A percentile compares a stretch with the other conserved stretches of the same genome.
Conservation (phyloP, 2,888 invertebrate species). For the Metellina segmentata region DNA sequence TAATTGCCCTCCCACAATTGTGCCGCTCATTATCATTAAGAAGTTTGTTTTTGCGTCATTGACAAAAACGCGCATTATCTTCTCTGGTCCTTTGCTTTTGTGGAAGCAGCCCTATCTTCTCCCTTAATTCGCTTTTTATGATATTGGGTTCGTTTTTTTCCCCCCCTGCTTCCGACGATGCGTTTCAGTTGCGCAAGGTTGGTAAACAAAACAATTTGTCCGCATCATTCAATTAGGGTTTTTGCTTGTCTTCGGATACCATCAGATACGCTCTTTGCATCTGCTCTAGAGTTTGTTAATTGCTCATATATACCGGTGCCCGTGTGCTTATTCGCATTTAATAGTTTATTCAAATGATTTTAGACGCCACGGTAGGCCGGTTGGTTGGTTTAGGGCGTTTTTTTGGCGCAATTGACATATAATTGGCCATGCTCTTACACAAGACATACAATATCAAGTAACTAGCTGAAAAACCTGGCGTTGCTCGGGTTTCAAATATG, state of each 20-base stretch:
- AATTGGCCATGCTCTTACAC: too few relatives aligned
- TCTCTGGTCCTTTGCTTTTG: background rate
- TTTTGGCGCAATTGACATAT: too few relatives aligned
- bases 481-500: too few relatives aligned
- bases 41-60: background rate
- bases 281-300: too few relatives aligned
- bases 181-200: background rate
- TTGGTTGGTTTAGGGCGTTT: too few relatives aligned
- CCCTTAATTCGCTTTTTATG: background rate
- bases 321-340: too few relatives aligned
- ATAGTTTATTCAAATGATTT: too few relatives aligned
- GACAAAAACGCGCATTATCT: background rate
- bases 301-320: too few relatives aligned
- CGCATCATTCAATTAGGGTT: background rate
- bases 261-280: too few relatives aligned
- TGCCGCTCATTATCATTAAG: constrained; percentile 71
- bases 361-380: too few relatives aligned
- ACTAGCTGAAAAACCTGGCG: too few relatives aligned
- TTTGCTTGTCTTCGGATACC: background rate
- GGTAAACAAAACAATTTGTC: background rate
- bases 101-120: background rate
- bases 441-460: too few relatives aligned
- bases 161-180: background rate
- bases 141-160: background rate
- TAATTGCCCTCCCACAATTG: constrained; percentile 64